Conservation (phyloP, 64 coral and sea anemone genomes). For the Exaiptasia diaphana region DNA sequence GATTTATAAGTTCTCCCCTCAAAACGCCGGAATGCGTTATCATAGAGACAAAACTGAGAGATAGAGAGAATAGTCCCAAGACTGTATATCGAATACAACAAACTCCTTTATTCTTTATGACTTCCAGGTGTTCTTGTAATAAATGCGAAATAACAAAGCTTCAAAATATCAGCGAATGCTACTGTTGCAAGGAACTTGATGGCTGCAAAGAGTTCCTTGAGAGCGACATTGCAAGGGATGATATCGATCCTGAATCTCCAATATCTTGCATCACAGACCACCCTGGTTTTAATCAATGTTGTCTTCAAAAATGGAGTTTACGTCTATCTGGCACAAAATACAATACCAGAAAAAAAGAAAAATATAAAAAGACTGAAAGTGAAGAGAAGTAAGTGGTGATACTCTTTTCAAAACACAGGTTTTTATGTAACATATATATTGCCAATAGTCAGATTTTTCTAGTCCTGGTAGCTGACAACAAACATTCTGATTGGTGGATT, state of each 20-base stretch:
- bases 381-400: constrained; percentile 46
- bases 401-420: too few relatives aligned
- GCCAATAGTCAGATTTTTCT: too few relatives aligned
- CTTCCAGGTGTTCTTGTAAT: constrained; percentile 53
- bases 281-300: constrained; percentile 17
- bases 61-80: too few relatives aligned
- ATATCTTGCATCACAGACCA: constrained; percentile 17
- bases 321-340: constrained; percentile 8
- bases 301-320: constrained; percentile 62
- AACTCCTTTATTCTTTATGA: background rate
- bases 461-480: too few relatives aligned
- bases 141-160: background rate
- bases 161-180: constrained; percentile 51
- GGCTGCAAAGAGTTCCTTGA: constrained; percentile 27
- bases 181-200: constrained; percentile 53
- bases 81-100: too few relatives aligned
- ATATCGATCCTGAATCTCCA: background rate
- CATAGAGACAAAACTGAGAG: too few relatives aligned
- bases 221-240: constrained; percentile 30
- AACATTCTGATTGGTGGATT: too few relatives aligned
- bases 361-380: background rate
- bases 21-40: too few relatives aligned
- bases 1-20: too few relatives aligned
- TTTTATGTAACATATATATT: too few relatives aligned
- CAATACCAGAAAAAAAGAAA: constrained; percentile 1